Percentiles rank a stretch among this genome's conserved stretches.
phyloP scores from a whole-genome alignment of 2,888 invertebrate genomes.

The Laspeyria flexula region DNA sequence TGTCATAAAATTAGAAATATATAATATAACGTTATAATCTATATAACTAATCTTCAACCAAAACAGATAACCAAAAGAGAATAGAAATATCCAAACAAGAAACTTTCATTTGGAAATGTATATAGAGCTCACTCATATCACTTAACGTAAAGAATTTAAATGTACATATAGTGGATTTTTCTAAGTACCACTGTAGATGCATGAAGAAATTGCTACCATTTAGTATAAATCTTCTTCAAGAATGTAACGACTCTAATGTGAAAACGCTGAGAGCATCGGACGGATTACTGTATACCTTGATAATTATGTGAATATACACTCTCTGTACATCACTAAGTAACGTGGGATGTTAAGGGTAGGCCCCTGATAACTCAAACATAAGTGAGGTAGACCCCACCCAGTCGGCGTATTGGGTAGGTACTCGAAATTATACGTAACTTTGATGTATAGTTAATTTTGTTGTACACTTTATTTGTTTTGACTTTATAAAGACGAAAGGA shows the following conservation, averaged over 20 bases:
- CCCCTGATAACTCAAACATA: constrained; percentile 10
- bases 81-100: too few relatives aligned
- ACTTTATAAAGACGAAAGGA: too few relatives aligned
- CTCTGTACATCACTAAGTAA: constrained; percentile 14
- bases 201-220: too few relatives aligned
- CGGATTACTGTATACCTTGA: constrained; percentile 2
- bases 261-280: not conserved
- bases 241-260: not conserved
- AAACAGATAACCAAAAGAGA: too few relatives aligned
- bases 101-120: too few relatives aligned
- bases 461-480: not conserved
- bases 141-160: too few relatives aligned
- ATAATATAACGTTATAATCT: too few relatives aligned
- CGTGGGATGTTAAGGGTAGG: constrained; percentile 10
- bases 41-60: too few relatives aligned
- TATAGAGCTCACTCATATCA: too few relatives aligned
- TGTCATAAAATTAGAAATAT: too few relatives aligned
- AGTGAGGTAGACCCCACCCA: constrained; percentile 2
- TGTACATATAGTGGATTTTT: not conserved
- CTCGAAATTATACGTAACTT: not conserved
- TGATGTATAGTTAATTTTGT: not conserved
- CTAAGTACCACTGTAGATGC: too few relatives aligned
- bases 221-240: not conserved
- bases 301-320: constrained; percentile 8
- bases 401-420: not conserved